Percentiles rank a stretch among this genome's conserved stretches.
Conservation (phyloP, 2,797 vertebrate genomes). For the Microctenopoma lineatum region DNA sequence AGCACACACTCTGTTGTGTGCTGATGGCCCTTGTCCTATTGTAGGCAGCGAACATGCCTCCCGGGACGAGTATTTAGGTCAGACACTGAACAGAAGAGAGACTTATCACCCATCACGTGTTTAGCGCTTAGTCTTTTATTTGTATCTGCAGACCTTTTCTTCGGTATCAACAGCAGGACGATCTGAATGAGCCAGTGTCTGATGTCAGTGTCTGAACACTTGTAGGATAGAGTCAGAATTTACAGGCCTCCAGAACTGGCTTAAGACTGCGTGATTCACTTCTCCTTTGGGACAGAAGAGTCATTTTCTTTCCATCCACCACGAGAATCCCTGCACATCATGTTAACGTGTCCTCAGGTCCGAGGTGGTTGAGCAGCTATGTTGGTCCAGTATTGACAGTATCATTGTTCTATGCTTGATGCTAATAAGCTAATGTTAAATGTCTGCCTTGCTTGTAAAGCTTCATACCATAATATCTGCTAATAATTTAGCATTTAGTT, state of each 20-base stretch:
- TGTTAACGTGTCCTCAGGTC: constrained; percentile 48
- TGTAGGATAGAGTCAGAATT: constrained; percentile 50
- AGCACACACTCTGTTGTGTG: constrained; percentile 26
- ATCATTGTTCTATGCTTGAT: neutral
- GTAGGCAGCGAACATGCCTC: constrained; percentile 39
- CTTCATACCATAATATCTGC: no score
- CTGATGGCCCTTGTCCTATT: constrained; percentile 57
- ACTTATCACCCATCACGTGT: constrained; percentile 54
- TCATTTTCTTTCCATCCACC: constrained; percentile 44
- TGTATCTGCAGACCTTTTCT: constrained; percentile 44
- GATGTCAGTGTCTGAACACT: constrained; percentile 29
- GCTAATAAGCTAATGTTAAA: no score
- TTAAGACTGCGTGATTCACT: constrained; percentile 41
- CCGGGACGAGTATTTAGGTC: constrained; percentile 69
- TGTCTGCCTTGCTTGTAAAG: no score
- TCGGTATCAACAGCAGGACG: constrained; percentile 44
- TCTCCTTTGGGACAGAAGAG: constrained; percentile 39
- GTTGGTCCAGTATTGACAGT: constrained; percentile 44
- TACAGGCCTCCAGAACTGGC: constrained; percentile 44
- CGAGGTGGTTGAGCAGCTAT: constrained; percentile 43
- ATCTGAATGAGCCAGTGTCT: constrained; percentile 48
- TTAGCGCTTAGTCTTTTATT: constrained; percentile 42
- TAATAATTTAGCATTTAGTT: no score
- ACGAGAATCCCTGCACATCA: constrained; percentile 40
- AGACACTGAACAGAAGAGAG: constrained; percentile 53